Evolutionary conservation across 2,797 vertebrate species (phyloP), one percentile per base, ranked within the genome.

Genomic region (Leptoclinus maculatus): DNA sequence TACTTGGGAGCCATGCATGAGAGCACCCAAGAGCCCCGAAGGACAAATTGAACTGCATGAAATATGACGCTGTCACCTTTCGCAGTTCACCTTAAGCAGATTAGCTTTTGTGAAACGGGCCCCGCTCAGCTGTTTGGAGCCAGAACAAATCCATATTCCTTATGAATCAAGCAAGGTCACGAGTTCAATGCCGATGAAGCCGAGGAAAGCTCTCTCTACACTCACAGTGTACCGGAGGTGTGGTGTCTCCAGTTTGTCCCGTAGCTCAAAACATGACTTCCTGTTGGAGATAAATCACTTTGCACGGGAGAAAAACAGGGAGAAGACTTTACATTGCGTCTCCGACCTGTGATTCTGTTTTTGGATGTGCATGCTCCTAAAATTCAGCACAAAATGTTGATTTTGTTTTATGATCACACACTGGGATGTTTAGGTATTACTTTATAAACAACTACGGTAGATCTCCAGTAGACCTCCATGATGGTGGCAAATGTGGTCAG

Each of bases 381-480:
- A 47, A 38, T 8, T 41, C 43, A 54, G 21, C 49, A 47, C 0
- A 66, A 57, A 23, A 45, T 56, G 43, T 59, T 9, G 14, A 16
- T 25, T 29, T 56, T 21, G 38, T 36, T 62, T 32, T 39, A 53
- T 65, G 51, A 65, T n/a, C 17, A 45, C 21, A 34, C 7, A 25
- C 7, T 27, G 57, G 10, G 32, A 13, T 34, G 34, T 68, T 62
- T 39, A 34, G 34, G 19, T 12, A 2, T 47, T 36, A 45, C 2
- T 29, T 66, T 19, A 16, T 19, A 16, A 41, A 19, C 11, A 29
- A 7, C 16, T 8, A 4, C 34, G 32, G 36, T 36, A 39, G 13
- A 14, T 34, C 41, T 34, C n/a, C n/a, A 5, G 8, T 25, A 39
- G 64, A 71, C 71, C 29, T 83, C 79, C 58, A 59, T 21, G 8